These are phyloP conservation scores for Clitarchus hookeri DNA, from an alignment of 2,888 invertebrate species.

Conservation along the genomic window DNA sequence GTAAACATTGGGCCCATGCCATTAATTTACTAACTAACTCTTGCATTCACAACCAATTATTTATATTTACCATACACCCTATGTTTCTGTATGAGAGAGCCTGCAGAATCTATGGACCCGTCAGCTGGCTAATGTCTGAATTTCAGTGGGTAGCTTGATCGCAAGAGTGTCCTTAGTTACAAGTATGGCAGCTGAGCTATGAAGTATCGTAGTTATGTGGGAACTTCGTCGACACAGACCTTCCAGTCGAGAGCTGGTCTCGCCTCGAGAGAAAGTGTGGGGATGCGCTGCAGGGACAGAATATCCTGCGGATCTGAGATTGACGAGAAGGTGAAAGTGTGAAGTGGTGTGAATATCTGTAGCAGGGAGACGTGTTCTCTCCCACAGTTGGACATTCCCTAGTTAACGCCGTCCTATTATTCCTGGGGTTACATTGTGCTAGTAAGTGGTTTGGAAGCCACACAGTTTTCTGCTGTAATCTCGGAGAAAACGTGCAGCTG, in stretches of 20 bases:
- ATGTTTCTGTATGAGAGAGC: too few relatives aligned
- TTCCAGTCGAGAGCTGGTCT: slow-evolving; percentile 27
- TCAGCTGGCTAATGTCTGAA: too few relatives aligned
- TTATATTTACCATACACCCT: too few relatives aligned
- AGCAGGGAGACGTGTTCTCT: neutral
- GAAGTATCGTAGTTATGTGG: neutral
- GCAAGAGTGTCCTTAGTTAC: too few relatives aligned
- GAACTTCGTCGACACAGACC: neutral
- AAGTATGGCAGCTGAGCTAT: neutral
- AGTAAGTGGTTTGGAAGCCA: neutral
- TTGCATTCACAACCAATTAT: too few relatives aligned
- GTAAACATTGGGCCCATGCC: too few relatives aligned
- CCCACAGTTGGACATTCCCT: neutral
- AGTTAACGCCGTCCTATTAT: neutral
- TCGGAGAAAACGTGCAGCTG: neutral
- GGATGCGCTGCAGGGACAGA: neutral
- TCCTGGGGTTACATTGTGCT: neutral
- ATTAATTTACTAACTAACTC: too few relatives aligned
- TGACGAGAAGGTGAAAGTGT: neutral
- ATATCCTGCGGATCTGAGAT: too few relatives aligned
- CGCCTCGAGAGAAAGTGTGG: neutral
- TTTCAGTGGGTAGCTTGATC: too few relatives aligned
- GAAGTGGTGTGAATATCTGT: neutral
- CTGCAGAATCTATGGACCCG: too few relatives aligned
- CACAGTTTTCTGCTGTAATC: neutral